Evolutionary conservation across 23 tunicate genomes (phyloP).

Genomic region (Botrylloides violaceus): DNA sequence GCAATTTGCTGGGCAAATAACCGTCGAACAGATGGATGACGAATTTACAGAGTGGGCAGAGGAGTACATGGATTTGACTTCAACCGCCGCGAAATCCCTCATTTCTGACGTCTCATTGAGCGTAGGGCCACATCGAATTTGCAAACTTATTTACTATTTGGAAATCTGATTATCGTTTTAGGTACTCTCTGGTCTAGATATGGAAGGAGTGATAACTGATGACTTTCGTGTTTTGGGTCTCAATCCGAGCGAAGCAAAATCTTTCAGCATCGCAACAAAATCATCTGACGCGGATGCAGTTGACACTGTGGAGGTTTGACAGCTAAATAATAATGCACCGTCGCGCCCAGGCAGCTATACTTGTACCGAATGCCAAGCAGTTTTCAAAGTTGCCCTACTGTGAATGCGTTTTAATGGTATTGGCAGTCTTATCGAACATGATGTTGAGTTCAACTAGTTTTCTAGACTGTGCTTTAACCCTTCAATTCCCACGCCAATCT

Average conservation of each 20-base stretch:
- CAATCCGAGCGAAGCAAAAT: background rate
- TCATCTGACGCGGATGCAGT: too few species aligned
- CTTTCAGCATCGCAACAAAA: background rate
- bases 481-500: too few species aligned
- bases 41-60: constrained; percentile 27
- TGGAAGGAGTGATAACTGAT: background rate
- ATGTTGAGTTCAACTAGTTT: too few species aligned
- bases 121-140: constrained; percentile 4
- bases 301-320: too few species aligned
- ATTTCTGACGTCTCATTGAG: background rate
- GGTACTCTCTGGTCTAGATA: background rate
- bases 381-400: too few species aligned
- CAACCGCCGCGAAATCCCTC: constrained; percentile 13
- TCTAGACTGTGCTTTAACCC: too few species aligned
- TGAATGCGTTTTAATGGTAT: too few species aligned
- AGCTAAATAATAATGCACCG: too few species aligned
- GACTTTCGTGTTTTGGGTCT: background rate
- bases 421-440: too few species aligned
- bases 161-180: background rate
- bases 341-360: too few species aligned
- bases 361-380: too few species aligned
- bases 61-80: constrained; percentile 25
- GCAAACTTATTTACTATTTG: background rate
- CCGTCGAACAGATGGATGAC: constrained; percentile 18
- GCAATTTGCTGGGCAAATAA: constrained; percentile 22